A percentile compares a stretch with the other conserved stretches of the same genome.
Conservation (phyloP, 2,113 vertebrate species). For the Balaeniceps rex region DNA sequence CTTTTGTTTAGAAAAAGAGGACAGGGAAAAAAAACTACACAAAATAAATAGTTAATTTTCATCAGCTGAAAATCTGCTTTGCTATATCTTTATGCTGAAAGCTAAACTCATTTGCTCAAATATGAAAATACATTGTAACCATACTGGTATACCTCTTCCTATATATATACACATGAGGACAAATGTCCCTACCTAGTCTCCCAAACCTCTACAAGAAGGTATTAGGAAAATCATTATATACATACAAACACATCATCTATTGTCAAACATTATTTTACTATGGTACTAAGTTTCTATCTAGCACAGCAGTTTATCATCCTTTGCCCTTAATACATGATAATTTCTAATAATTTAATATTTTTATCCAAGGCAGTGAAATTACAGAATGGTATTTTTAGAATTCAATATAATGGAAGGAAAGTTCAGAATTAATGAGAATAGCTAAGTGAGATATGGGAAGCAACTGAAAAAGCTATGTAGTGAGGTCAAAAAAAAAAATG, state of each 20-base stretch:
- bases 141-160: rapidly evolving
- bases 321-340: background rate
- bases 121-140: background rate
- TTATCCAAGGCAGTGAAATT: slow-evolving; percentile 22
- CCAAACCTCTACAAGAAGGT: background rate
- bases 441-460: background rate
- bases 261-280: background rate
- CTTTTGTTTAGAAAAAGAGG: background rate
- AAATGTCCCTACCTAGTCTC: background rate
- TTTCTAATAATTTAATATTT: background rate
- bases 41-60: background rate
- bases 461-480: background rate
- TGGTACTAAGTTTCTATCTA: background rate
- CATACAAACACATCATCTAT: background rate
- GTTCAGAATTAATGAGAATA: slow-evolving; percentile 35
- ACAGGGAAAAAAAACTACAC: background rate
- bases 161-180: background rate
- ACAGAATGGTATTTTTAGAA: slow-evolving; percentile 38
- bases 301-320: background rate
- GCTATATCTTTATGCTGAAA: background rate
- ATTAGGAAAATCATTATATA: background rate
- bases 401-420: background rate
- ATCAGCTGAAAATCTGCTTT: background rate
- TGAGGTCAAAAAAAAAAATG: background rate
- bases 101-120: background rate